A percentile compares a stretch with the other conserved stretches of the same genome.
These are phyloP conservation scores for Vultur gryphus DNA, from an alignment of 2,797 vertebrate species.

Conservation along the genomic window DNA sequence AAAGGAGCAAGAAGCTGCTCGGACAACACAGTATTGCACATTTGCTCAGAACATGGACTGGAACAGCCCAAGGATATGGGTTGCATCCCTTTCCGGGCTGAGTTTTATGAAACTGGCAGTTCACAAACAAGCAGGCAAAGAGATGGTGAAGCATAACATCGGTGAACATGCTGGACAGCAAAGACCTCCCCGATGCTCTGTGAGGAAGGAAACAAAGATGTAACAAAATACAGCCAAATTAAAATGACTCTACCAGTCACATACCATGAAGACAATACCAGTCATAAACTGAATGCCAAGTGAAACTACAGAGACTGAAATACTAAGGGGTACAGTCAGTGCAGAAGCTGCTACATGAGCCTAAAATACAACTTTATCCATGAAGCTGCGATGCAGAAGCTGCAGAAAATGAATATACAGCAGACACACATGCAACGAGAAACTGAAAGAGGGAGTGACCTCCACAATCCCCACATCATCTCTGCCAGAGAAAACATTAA, in stretches of 20 bases:
- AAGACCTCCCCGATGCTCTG: neutral
- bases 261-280: neutral
- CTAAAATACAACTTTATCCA: neutral
- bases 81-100: neutral
- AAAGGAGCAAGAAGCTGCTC: neutral
- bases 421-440: neutral
- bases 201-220: neutral
- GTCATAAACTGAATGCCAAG: neutral
- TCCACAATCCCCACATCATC: neutral
- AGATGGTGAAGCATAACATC: neutral
- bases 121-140: neutral
- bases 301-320: neutral
- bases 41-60: neutral
- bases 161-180: neutral
- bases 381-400: neutral
- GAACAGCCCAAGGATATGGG: neutral
- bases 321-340: neutral
- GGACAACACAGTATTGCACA: neutral
- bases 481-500: neutral
- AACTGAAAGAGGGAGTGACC: neutral
- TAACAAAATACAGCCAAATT: neutral
- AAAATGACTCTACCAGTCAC: neutral
- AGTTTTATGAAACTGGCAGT: neutral
- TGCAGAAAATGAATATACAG: neutral
- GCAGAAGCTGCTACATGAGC: neutral